Conservation (phyloP, 2,113 vertebrate genomes). For the Progne subis region DNA sequence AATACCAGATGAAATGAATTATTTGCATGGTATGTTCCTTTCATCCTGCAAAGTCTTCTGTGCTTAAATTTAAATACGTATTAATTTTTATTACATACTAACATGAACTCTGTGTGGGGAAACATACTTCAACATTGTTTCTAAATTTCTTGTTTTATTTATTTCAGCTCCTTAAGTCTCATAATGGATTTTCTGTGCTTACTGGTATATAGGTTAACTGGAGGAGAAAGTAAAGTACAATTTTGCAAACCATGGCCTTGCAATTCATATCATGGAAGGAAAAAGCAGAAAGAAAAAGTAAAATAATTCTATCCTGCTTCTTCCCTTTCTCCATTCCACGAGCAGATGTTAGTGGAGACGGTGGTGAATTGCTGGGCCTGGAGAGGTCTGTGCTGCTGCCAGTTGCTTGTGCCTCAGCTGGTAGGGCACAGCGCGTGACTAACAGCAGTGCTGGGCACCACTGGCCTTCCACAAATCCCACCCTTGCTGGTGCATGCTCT, state of each 20-base stretch:
- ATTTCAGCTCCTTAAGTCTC: background rate
- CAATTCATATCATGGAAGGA: background rate
- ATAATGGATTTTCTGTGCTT: background rate
- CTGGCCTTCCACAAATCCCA: background rate
- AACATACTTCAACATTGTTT: background rate
- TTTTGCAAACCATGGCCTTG: background rate
- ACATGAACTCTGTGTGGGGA: background rate
- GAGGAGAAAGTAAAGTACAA: background rate
- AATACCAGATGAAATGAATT: background rate
- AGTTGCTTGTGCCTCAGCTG: background rate
- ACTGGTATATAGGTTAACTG: background rate
- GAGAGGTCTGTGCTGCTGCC: background rate
- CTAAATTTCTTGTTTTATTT: background rate
- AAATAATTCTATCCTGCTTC: background rate
- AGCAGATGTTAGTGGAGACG: constrained; percentile 1
- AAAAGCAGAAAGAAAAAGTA: background rate
- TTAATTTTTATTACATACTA: background rate
- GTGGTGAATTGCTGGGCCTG: background rate
- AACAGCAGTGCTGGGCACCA: background rate
- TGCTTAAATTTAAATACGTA: background rate
- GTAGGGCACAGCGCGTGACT: accelerated
- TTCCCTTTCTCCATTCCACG: background rate
- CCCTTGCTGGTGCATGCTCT: background rate
- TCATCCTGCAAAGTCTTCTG: background rate
- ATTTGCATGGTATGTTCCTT: background rate